Evolutionary conservation across 2,797 vertebrate species (phyloP), one percentile per base, ranked within the genome.

Genomic region (Alcedo atthis): DNA sequence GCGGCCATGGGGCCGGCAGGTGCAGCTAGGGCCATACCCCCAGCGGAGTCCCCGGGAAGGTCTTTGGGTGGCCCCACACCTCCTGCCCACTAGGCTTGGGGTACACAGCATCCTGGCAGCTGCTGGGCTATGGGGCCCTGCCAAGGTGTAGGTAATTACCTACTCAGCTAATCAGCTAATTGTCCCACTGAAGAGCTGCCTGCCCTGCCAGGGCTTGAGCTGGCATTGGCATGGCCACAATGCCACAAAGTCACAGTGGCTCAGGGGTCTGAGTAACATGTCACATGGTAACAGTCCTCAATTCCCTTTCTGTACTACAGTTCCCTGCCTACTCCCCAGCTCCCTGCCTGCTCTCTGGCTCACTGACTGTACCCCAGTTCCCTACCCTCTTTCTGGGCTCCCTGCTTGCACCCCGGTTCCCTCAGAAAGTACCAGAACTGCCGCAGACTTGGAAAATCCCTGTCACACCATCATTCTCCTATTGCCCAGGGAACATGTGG

Each of bases 141-240:
- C 81, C 87, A 86, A 82, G 32, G 49, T 5, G 12, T 46, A 70
- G 80, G 48, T 83, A 80, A 94, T 94, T 58, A 90, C 42, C 68
- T 95, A 74, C 88, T 85, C 40, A 46, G 6, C 59, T 92, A 81
- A 90, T 85, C 40, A 46, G 6, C 59, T 92, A 81, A 92, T 79
- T 84, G 89, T 80, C 49, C 32, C 1, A 2, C 79, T 89, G 89
- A 73, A 85, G 68, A 81, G 59, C 83, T 62, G 77, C 73, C 53
- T 0, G 15, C 26, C 57, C 48, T 62, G 64, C n/a, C 24, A 25
- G 10, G 40, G 24, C 48, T 77, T 33, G 57, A 22, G 30, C 42
- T 63, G 70, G 28, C 51, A 5, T 8, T 13, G n/a, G 58, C 61
- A 75, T 0, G 2, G 43, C 30, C 20, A 3, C 4, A 2, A 54